phyloP scores from a whole-genome alignment of 2,888 invertebrate species.

The Spisula subtruncata region DNA sequence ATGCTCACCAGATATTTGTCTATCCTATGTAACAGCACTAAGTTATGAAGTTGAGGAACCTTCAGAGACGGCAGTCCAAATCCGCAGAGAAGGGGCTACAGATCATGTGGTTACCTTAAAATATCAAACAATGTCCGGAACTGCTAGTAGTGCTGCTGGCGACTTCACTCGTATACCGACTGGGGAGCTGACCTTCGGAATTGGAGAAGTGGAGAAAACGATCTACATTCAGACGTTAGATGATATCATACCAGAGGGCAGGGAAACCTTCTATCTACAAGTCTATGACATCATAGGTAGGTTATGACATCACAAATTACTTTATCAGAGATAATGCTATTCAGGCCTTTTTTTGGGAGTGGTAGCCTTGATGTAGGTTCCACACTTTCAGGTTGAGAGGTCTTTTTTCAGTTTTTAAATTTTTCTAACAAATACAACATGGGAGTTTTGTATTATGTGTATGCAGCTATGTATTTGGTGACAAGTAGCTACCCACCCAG shows the following conservation, averaged over 20 bases:
- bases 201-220: conserved; percentile 78
- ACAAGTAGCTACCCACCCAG: too few species aligned
- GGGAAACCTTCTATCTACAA: conserved; percentile 84
- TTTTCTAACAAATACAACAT: too few species aligned
- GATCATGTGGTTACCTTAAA: conserved; percentile 73
- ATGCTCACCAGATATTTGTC: neutral
- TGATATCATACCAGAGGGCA: conserved; percentile 83
- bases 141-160: conserved; percentile 74
- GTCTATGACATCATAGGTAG: conserved; percentile 85
- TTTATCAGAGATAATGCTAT: too few species aligned
- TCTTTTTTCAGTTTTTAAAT: too few species aligned
- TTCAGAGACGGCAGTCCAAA: conserved; percentile 74
- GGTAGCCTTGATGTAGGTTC: too few species aligned
- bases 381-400: too few species aligned
- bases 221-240: conserved; percentile 80
- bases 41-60: conserved; percentile 76
- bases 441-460: too few species aligned
- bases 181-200: conserved; percentile 78
- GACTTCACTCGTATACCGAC: conserved; percentile 79
- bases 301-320: neutral
- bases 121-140: conserved; percentile 83
- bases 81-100: conserved; percentile 80
- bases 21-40: conserved; percentile 70
- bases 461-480: too few species aligned
- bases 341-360: too few species aligned